phyloP scores from a whole-genome alignment of 2,888 invertebrate species.

The Deladenus siricidicola region DNA sequence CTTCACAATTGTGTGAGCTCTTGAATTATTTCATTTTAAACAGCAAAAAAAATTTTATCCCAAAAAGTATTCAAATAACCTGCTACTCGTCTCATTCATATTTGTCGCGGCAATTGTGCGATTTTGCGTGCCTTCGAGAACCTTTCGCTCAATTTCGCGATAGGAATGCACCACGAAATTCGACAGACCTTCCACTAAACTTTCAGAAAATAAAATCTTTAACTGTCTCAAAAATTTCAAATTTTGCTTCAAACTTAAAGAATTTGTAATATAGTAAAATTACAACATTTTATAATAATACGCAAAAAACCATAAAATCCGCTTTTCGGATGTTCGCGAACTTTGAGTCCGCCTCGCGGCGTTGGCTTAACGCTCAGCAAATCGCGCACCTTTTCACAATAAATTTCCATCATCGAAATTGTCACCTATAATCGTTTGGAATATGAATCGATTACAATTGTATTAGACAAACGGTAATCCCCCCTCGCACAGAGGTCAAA shows the following conservation, averaged over 20 bases:
- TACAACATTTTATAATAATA: too few species aligned
- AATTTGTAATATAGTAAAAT: too few species aligned
- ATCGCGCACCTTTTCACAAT: constrained; percentile 58
- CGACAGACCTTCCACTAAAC: constrained; percentile 58
- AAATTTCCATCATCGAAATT: constrained; percentile 61
- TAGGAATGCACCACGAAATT: constrained; percentile 44
- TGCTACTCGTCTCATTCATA: constrained; percentile 60
- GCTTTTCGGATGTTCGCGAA: constrained; percentile 60
- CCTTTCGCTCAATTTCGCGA: constrained; percentile 58
- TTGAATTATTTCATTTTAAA: constrained; percentile 34
- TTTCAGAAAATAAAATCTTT: too few species aligned
- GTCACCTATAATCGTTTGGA: constrained; percentile 56
- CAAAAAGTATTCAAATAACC: constrained; percentile 16
- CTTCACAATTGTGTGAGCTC: constrained; percentile 61
- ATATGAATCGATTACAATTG: too few species aligned
- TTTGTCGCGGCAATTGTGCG: constrained; percentile 60
- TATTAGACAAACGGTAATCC: constrained; percentile 13
- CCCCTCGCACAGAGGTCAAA: neutral
- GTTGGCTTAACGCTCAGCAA: constrained; percentile 39
- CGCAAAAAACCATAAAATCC: constrained; percentile 59
- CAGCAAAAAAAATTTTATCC: neutral
- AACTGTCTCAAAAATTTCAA: too few species aligned
- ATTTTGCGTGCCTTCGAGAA: constrained; percentile 60
- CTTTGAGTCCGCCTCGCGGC: constrained; percentile 57
- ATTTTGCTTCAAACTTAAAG: too few species aligned